These are phyloP conservation scores for Mus spretus DNA, from an alignment of 2,797 vertebrate species.

Conservation along the genomic window DNA sequence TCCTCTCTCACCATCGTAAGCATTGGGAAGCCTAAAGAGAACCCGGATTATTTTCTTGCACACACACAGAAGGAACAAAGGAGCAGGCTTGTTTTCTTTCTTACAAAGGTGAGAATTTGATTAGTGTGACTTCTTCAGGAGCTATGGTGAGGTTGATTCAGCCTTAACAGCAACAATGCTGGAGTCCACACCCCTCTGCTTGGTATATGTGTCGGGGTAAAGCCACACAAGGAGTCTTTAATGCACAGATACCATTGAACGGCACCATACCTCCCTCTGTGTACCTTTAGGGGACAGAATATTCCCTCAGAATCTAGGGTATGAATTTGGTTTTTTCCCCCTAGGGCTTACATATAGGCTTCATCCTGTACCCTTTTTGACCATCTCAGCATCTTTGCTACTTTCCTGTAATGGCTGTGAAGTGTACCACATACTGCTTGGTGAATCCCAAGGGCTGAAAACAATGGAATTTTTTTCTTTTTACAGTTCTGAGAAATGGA, in stretches of 20 bases:
- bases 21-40: neutral
- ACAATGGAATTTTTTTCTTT: neutral
- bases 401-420: neutral
- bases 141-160: slow-evolving; percentile 27
- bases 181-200: neutral
- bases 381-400: neutral
- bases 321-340: neutral
- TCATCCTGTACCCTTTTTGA: neutral
- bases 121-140: slow-evolving; percentile 24
- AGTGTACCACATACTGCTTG: neutral
- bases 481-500: neutral
- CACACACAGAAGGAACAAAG: neutral
- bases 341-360: neutral
- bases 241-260: neutral
- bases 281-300: neutral
- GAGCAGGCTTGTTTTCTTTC: slow-evolving; percentile 31
- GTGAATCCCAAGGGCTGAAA: neutral
- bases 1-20: neutral
- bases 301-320: neutral
- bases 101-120: neutral
- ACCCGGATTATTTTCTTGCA: neutral
- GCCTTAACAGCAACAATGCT: slow-evolving; percentile 10
- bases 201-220: neutral
- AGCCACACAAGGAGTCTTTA: neutral
- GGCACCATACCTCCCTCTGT: neutral